Evolutionary conservation across 2,888 invertebrate species (phyloP).

Genomic region (Cataglyphis altisquamis): DNA sequence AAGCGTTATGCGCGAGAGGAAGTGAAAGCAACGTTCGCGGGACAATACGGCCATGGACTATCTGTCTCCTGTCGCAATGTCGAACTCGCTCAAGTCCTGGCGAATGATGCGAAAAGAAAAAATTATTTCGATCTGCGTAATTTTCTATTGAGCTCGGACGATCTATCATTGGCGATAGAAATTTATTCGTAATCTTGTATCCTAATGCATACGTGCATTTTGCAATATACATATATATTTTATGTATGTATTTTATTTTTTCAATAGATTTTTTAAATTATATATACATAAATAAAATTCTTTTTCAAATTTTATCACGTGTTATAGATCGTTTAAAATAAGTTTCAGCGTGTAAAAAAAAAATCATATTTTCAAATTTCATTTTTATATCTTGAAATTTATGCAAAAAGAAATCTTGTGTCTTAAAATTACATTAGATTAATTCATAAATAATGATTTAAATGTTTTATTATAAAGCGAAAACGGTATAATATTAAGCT

Average conservation of each 20-base stretch:
- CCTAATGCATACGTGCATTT: neutral
- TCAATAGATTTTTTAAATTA: neutral
- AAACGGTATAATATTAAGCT: neutral
- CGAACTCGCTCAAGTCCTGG: conserved; percentile 27
- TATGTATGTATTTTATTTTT: neutral
- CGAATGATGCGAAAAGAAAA: neutral
- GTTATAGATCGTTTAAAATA: no score
- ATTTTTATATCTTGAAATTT: neutral
- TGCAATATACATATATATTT: no score
- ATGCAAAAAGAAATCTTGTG: neutral
- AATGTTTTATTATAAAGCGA: neutral
- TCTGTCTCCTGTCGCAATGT: conserved; percentile 66
- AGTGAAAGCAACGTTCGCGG: conserved; percentile 81
- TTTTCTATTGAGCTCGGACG: neutral
- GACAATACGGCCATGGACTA: conserved; percentile 80
- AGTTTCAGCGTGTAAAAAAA: no score
- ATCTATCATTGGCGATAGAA: neutral
- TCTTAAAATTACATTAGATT: neutral
- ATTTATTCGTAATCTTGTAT: neutral
- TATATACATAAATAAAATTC: neutral
- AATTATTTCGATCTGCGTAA: no score
- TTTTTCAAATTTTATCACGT: neutral
- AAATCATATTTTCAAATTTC: no score
- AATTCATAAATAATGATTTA: neutral
- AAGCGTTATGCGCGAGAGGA: conserved; percentile 72